phyloP scores from a whole-genome alignment of 37 sponge, comb jelly and placozoan species.

The Oopsacas minuta region DNA sequence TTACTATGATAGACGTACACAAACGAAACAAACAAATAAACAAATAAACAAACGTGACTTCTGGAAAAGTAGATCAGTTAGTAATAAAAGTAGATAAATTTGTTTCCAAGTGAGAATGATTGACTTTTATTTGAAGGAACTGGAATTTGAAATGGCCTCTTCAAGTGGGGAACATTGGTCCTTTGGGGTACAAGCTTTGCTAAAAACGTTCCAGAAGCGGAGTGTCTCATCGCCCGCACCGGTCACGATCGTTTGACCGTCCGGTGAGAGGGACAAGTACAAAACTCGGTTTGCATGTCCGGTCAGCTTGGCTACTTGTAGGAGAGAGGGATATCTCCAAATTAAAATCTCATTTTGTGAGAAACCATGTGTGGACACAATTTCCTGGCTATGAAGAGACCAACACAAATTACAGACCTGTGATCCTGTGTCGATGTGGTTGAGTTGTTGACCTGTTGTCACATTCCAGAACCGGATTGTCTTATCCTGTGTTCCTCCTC shows the following conservation, averaged over 20 bases:
- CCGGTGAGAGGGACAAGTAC: conserved; percentile 85
- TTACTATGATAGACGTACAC: conserved; percentile 1
- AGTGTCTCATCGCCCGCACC: conserved; percentile 91
- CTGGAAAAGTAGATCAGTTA: conserved; percentile 19
- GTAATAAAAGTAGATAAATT: not conserved
- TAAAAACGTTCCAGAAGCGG: conserved; percentile 90
- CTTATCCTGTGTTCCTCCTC: conserved; percentile 89
- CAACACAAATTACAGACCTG: conserved; percentile 91
- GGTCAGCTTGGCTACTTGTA: conserved; percentile 65
- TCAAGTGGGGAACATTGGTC: not conserved
- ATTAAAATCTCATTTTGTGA: conserved; percentile 86
- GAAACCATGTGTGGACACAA: conserved; percentile 90
- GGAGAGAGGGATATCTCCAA: conserved; percentile 74
- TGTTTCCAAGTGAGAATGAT: not conserved
- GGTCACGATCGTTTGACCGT: conserved; percentile 83
- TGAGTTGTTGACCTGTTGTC: conserved; percentile 55
- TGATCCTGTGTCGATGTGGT: conserved; percentile 70
- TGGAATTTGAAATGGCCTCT: not conserved
- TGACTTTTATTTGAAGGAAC: not conserved
- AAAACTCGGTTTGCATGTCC: conserved; percentile 84
- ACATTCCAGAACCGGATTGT: conserved; percentile 90
- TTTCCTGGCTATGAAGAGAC: conserved; percentile 69
- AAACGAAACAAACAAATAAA: not conserved
- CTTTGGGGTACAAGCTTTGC: conserved; percentile 36
- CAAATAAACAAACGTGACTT: not conserved